phyloP scores from a whole-genome alignment of 2,888 invertebrate species.

The Trachelus stipa region DNA sequence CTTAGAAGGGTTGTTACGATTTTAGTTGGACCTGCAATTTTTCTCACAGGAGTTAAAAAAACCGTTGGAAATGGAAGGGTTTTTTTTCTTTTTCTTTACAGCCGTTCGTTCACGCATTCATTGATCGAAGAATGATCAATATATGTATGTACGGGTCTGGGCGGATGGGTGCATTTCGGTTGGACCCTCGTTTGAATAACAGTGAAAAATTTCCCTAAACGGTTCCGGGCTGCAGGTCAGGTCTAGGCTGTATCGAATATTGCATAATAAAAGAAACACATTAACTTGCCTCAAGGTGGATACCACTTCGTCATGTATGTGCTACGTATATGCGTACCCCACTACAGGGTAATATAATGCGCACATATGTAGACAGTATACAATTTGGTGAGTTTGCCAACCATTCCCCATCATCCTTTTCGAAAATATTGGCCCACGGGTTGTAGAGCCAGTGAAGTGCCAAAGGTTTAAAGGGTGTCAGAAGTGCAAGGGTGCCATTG shows the following conservation, averaged over 20 bases:
- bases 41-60: slow-evolving; percentile 21
- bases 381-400: neutral
- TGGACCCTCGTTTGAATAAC: slow-evolving; percentile 65
- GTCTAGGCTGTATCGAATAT: slow-evolving; percentile 51
- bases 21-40: neutral
- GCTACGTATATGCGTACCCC: neutral
- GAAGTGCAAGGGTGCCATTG: slow-evolving; percentile 28
- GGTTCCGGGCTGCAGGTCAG: slow-evolving; percentile 57
- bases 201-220: slow-evolving; percentile 65
- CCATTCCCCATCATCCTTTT: neutral
- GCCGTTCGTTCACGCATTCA: slow-evolving; percentile 43
- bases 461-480: neutral
- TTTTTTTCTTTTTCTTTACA: neutral
- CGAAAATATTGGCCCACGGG: neutral
- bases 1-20: neutral
- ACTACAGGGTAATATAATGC: neutral
- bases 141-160: slow-evolving; percentile 53
- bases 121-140: slow-evolving; percentile 63
- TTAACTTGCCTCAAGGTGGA: slow-evolving; percentile 24
- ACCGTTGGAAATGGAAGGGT: neutral
- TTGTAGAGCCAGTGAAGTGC: neutral
- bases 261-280: slow-evolving; percentile 62
- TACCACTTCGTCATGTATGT: slow-evolving; percentile 1
- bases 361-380: neutral
- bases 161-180: slow-evolving; percentile 42